phyloP scores from a whole-genome alignment of 2,888 invertebrate genomes.

The Drosophila differens region DNA sequence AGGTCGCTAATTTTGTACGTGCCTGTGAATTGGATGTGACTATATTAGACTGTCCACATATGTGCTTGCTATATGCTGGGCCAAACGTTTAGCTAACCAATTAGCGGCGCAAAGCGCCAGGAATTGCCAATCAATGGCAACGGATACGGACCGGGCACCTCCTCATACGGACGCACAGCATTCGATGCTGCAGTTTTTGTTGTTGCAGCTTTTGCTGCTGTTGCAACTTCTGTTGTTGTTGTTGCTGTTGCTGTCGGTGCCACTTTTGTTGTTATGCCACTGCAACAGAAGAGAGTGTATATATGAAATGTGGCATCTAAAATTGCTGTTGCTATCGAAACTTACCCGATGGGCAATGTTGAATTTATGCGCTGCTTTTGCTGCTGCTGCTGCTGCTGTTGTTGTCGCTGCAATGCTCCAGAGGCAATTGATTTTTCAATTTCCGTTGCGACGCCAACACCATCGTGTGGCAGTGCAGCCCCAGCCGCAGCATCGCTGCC shows the following conservation, averaged over 20 bases:
- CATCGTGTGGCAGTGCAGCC: conserved; percentile 49
- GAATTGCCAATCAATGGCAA: conserved; percentile 91
- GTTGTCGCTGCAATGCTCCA: conserved; percentile 60
- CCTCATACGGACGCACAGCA: conserved; percentile 87
- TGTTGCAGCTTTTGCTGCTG: conserved; percentile 25
- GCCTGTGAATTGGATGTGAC: conserved; percentile 81
- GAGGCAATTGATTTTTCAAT: conserved; percentile 78
- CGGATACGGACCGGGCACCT: conserved; percentile 91
- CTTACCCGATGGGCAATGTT: conserved; percentile 27
- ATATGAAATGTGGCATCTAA: conserved; percentile 2
- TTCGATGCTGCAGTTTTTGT: conserved; percentile 17
- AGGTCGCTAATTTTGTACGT: conserved; percentile 87
- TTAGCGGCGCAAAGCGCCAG: conserved; percentile 91
- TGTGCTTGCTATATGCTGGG: neutral
- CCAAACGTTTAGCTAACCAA: conserved; percentile 86
- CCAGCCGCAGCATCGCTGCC: conserved; percentile 10
- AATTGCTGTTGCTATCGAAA: neutral
- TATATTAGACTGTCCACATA: neutral
- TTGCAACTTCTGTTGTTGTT: conserved; percentile 10
- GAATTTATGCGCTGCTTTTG: conserved; percentile 15
- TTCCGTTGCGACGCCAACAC: conserved; percentile 70
- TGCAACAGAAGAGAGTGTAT: neutral
- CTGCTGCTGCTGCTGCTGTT: conserved; percentile 10
- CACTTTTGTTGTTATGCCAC: neutral
- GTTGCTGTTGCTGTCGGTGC: neutral